These are phyloP conservation scores for Gonocerus acuteangulatus DNA, from an alignment of 2,888 invertebrate species.

Conservation along the genomic window DNA sequence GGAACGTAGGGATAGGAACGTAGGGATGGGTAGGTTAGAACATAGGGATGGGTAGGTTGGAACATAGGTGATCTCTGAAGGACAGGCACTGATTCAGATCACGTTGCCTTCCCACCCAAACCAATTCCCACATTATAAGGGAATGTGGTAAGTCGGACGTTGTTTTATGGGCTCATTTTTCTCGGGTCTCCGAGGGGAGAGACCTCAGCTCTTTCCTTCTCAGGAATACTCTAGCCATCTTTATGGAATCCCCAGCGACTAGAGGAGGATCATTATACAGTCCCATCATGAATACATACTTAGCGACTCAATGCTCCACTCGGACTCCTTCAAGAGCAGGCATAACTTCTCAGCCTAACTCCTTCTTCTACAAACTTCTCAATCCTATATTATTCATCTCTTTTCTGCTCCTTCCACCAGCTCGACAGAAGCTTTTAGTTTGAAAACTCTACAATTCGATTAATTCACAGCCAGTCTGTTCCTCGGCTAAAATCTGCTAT, in stretches of 20 bases:
- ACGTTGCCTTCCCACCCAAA: background rate
- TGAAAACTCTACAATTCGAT: too few species aligned
- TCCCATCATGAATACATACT: background rate
- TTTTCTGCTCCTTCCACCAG: background rate
- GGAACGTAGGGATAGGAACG: background rate
- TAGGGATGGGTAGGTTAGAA: background rate
- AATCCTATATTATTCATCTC: background rate
- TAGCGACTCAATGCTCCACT: background rate
- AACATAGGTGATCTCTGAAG: background rate
- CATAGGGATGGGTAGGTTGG: too few species aligned
- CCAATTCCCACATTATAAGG: conserved; percentile 1
- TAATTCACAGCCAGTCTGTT: too few species aligned
- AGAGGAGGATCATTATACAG: background rate
- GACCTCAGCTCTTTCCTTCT: too few species aligned
- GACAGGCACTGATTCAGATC: background rate
- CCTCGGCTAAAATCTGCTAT: too few species aligned
- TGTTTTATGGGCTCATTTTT: background rate
- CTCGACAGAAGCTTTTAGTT: too few species aligned
- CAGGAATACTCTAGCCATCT: background rate
- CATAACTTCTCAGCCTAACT: background rate
- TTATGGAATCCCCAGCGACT: background rate
- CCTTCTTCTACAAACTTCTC: background rate
- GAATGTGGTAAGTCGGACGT: background rate
- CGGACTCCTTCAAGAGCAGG: background rate
- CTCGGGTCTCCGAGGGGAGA: background rate